Conservation (phyloP, 2,888 invertebrate species). For the Erynnis tages region DNA sequence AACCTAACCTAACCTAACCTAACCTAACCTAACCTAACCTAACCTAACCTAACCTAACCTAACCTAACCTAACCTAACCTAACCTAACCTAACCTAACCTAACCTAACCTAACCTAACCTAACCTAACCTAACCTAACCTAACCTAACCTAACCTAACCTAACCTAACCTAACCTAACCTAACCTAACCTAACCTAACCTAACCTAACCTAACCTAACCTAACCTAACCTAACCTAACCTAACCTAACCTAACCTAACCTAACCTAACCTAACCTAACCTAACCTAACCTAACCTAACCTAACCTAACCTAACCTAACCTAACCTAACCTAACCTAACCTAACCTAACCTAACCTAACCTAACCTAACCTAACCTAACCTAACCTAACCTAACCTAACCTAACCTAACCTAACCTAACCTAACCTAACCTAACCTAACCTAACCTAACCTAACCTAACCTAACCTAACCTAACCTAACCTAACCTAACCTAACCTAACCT, state of each 20-base stretch:
- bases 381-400: not conserved
- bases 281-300: conserved; percentile 4
- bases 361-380: not conserved
- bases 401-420: conserved; percentile 21
- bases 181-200: not conserved
- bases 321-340: conserved; percentile 4
- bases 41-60: not conserved
- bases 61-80: not conserved
- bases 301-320: conserved; percentile 4
- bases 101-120: not conserved
- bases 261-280: conserved; percentile 19
- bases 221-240: conserved; percentile 16
- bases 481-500: conserved; percentile 27
- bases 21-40: not conserved
- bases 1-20: not conserved
- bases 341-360: not conserved
- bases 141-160: not conserved
- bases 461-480: conserved; percentile 27
- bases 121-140: not conserved
- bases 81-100: not conserved
- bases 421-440: conserved; percentile 27
- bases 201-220: conserved; percentile 1
- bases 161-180: not conserved
- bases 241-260: conserved; percentile 21
- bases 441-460: conserved; percentile 24